Percentiles rank a stretch among this genome's conserved stretches.
phyloP scores from a whole-genome alignment of 2,888 invertebrate species.

The Eucriotettix oculatus region DNA sequence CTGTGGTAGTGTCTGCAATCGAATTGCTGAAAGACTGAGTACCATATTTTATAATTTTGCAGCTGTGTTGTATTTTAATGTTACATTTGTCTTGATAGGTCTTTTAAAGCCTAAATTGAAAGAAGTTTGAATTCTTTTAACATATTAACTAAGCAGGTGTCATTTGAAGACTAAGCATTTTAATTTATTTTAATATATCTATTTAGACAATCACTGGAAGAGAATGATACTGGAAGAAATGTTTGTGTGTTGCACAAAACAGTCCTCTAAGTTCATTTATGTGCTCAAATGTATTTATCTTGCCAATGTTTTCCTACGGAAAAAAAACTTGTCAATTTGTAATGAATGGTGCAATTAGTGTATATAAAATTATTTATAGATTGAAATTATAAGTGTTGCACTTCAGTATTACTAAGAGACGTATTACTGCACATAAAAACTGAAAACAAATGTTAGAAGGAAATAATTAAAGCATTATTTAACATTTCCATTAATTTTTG shows the following conservation, averaged over 20 bases:
- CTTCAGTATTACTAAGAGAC: not conserved
- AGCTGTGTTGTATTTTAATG: not conserved
- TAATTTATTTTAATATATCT: no score
- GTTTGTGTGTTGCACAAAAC: not conserved
- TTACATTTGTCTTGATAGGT: no score
- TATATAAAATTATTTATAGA: not conserved
- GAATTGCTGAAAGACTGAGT: not conserved
- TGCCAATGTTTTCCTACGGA: constrained; percentile 4
- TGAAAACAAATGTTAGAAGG: not conserved
- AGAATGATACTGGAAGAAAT: not conserved
- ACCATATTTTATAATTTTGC: not conserved
- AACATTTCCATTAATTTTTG: constrained; percentile 4
- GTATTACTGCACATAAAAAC: not conserved
- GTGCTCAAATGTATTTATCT: constrained; percentile 5
- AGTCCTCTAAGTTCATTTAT: not conserved
- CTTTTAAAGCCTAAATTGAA: no score
- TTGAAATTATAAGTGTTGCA: constrained; percentile 1
- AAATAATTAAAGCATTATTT: not conserved
- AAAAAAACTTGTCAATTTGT: constrained; percentile 4
- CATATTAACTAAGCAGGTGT: no score
- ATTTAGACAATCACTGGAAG: not conserved
- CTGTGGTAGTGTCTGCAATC: not conserved
- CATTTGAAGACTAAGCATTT: no score
- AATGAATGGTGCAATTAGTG: constrained; percentile 4
- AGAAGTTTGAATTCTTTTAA: no score